Conservation (phyloP, 2,888 invertebrate species). For the Caenorhabditis doughertyi region DNA sequence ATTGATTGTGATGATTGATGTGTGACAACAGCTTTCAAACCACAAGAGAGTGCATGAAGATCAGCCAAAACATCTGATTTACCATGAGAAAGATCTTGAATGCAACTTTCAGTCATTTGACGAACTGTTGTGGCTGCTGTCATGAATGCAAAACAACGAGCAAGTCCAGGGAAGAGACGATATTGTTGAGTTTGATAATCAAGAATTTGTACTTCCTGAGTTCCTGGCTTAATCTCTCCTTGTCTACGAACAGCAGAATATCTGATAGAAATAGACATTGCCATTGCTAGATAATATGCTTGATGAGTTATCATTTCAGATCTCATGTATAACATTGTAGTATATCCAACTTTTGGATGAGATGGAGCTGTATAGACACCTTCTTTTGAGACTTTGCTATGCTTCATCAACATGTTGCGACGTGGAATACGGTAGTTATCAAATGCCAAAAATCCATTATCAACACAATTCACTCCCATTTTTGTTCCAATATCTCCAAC, state of each 20-base stretch:
- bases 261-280: slow-evolving; percentile 92
- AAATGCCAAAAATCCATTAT: slow-evolving; percentile 94
- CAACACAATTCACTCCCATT: slow-evolving; percentile 92
- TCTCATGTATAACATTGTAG: slow-evolving; percentile 89
- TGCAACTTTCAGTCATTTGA: slow-evolving; percentile 65
- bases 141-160: slow-evolving; percentile 90
- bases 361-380: slow-evolving; percentile 92
- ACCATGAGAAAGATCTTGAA: slow-evolving; percentile 60
- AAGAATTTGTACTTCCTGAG: slow-evolving; percentile 92
- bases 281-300: slow-evolving; percentile 87
- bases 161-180: slow-evolving; percentile 90
- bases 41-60: slow-evolving; percentile 94
- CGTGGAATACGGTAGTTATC: slow-evolving; percentile 92
- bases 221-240: slow-evolving; percentile 90
- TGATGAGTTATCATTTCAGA: slow-evolving; percentile 94
- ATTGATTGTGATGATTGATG: slow-evolving; percentile 85
- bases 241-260: slow-evolving; percentile 94
- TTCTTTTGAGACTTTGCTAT: slow-evolving; percentile 88
- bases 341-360: slow-evolving; percentile 91
- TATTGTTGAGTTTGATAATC: slow-evolving; percentile 96
- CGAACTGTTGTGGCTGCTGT: slow-evolving; percentile 55
- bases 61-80: slow-evolving; percentile 83
- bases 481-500: slow-evolving; percentile 96
- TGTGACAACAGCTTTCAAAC: slow-evolving; percentile 89
- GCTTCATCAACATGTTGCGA: slow-evolving; percentile 94